Base-by-base conservation (phyloP, 2,888 invertebrate genomes). In the Drosophila affinis region DNA sequence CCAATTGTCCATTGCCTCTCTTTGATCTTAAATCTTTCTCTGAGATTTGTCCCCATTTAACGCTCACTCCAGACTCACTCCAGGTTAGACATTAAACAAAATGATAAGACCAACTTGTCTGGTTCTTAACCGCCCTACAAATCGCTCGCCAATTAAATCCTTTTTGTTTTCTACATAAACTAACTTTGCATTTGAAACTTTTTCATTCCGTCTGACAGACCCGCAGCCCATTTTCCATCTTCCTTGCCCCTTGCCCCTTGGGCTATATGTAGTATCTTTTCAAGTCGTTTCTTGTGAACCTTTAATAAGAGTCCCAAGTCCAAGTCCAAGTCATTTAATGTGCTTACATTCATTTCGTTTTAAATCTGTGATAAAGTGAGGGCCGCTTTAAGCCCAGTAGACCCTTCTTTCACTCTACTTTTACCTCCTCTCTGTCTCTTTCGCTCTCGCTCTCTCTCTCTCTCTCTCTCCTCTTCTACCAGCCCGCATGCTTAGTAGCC, bases 271-370 rank as follows among this genome's bases (percentile, higher is more conserved):
- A 9, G 49, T 21, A 65, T 65, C 65, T 65, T 51, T 39, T 18
- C 51, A 17, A 67, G 67, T 63, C 51, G 48, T 62, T 44, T 39
- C 24, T 48, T 52, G 45, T 53, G 72, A 56, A 79, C 75, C 83
- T 81, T 71, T 79, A 81, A 72, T 68, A 58, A 62, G 69, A 60
- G 76, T 34, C 6, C 57, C 51, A 3, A 67, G 67, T 72, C 57
- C 51, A 3, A 67, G 67, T 72, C 68, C 62, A 64, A 73, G 76
- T 64, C 79, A 78, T 87, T 87, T 83, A 87, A 84, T 87, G 87
- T 87, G 87, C 83, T 84, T 81, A 78, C 87, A 84, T 81, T 87
- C 81, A 76, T 87, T 86, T 75, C 68, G 68, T 83, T 86, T 87
- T 78, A 83, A 83, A 84, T 83, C 83, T 84, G 69, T 60, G 87